A percentile compares a stretch with the other conserved stretches of the same genome.
phyloP scores from a whole-genome alignment of 2,888 invertebrate genomes.

The Opisthograptis luteolata region DNA sequence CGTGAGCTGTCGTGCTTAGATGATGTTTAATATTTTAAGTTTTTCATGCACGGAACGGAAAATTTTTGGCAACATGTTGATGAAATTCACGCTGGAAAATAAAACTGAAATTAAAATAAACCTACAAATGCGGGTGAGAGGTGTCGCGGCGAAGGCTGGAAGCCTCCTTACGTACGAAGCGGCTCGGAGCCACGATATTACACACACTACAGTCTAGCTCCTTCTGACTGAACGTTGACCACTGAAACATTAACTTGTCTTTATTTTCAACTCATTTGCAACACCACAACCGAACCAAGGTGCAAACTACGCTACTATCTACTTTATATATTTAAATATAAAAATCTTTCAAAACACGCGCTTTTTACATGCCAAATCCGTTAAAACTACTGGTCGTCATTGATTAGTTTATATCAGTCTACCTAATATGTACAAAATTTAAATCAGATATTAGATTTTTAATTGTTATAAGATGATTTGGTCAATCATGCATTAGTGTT shows the following conservation, averaged over 20 bases:
- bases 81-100: constrained; percentile 49
- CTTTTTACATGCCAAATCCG: constrained; percentile 49
- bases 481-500: constrained; percentile 33
- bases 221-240: constrained; percentile 77
- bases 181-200: constrained; percentile 62
- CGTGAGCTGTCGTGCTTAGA: background rate
- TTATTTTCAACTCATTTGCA: constrained; percentile 60
- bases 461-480: background rate
- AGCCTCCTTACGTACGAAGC: constrained; percentile 69
- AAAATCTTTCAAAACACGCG: constrained; percentile 28
- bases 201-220: constrained; percentile 77
- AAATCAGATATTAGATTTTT: constrained; percentile 1
- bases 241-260: constrained; percentile 79
- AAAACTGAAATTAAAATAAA: constrained; percentile 69
- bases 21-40: background rate
- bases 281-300: constrained; percentile 66
- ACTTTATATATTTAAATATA: constrained; percentile 22
- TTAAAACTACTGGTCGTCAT: constrained; percentile 9
- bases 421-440: constrained; percentile 6
- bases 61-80: constrained; percentile 6
- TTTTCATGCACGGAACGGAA: background rate
- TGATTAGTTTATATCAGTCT: constrained; percentile 10
- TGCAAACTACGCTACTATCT: constrained; percentile 51
- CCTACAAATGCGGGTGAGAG: constrained; percentile 77
- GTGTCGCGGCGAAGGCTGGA: constrained; percentile 75